Base-by-base conservation (phyloP, 2,888 invertebrate species). In the Rhagium mordax region DNA sequence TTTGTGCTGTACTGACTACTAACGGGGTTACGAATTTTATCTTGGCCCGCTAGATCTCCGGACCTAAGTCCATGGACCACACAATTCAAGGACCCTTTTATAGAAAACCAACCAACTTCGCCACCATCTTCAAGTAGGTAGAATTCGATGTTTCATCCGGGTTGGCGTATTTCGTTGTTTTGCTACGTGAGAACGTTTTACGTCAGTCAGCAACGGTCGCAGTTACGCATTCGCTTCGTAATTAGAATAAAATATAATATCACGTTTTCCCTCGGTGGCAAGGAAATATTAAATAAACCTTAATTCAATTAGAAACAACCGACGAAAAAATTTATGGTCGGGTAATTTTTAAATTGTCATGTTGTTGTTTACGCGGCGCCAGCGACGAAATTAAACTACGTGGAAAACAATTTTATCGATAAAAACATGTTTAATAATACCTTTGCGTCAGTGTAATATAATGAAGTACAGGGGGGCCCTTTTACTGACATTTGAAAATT, bases 341-440 rank as follows among this genome's bases (percentile, higher is more conserved):
- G 20, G 24, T 29, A 53, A 53, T 53, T 53, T 65, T 33, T 65
- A 65, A 65, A 65, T 65, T 65, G 65, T 65, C 65, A 65, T 65
- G 65, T 65, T 65, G 65, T 65, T 65, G 65, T 65, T 53, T 65
- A 65, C 65, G 29, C 29, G 29, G 20, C 20, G 51, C 21, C 29
- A 29, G 65, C 33, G 65, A 20, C 51, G 29, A 65, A 65, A 65
- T 53, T 49, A 59, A 59, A 18, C 33, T 59, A 59, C 13, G 29
- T 59, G 59, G 33, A 59, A 59, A 59, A 65, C 18, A 65, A 53
- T 53, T 53, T 65, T 41, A 53, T 65, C 53, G 53, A 53, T 20
- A 53, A 29, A 53, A 65, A 65, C 64, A 49, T 16, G 29, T 49
- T 27, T 27, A 49, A 64, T 62, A 21, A 21, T 51, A 51, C 51